Percentiles rank a stretch among this genome's conserved stretches.
phyloP scores from a whole-genome alignment of 2,797 vertebrate genomes.

The Ispidina lecontei region DNA sequence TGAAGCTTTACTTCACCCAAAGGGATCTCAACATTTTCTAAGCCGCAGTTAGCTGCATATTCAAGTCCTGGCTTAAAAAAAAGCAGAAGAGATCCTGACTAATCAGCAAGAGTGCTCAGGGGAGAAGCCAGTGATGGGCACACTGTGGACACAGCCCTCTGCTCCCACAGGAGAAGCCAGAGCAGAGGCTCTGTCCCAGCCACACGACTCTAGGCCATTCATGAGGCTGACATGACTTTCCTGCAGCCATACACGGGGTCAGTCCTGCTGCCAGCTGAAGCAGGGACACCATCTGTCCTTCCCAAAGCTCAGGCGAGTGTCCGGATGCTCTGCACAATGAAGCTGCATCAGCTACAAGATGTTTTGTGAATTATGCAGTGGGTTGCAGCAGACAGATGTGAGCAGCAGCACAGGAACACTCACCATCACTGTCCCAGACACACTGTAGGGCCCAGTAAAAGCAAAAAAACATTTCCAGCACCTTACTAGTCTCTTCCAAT shows the following conservation, averaged over 20 bases:
- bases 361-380: not conserved
- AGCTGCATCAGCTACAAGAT: not conserved
- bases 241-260: not conserved
- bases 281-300: not conserved
- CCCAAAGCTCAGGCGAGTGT: fast-evolving
- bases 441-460: not conserved
- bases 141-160: not conserved
- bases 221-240: not conserved
- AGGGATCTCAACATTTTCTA: not conserved
- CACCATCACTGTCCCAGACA: not conserved
- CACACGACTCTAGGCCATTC: fast-evolving
- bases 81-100: not conserved
- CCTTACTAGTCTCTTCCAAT: not conserved
- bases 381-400: not conserved
- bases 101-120: not conserved
- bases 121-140: not conserved
- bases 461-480: not conserved
- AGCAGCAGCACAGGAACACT: not conserved
- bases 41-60: not conserved
- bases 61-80: not conserved
- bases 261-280: not conserved
- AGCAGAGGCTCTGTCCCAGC: not conserved
- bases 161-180: not conserved
- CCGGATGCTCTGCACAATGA: not conserved
- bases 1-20: not conserved